Base-by-base conservation (phyloP, 1,140 invertebrate genomes). In the Scaptomyza hsui region DNA sequence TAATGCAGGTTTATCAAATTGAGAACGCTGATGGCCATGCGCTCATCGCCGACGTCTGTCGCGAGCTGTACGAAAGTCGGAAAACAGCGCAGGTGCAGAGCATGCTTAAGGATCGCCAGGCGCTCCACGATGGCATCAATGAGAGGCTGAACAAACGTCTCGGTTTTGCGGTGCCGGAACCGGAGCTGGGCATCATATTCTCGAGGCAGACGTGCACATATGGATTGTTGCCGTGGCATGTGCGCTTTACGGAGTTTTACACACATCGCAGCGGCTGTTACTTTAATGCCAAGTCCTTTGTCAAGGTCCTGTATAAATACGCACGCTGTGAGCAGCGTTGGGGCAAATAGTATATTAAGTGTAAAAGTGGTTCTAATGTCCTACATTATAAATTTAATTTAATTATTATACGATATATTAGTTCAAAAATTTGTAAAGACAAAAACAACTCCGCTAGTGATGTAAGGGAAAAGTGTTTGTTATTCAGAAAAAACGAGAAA, bases 311-410 rank as follows among this genome's bases (percentile, higher is more conserved):
- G 6, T 89, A 63, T 39, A 86, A 72, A 74, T 91, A 89, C 67
- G 88, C 90, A 39, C 78, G 85, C 15, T 90, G 88, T 57, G 90
- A 91, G 72, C 90, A 91, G 53, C 72, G 90, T n/a, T 91, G 83
- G 90, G 90, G 90, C 32, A 91, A 90, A 72, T 91, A 83, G 52
- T 48, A 3, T 10, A 18, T 39, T 44, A n/a, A 39, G 6, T 26
- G 32, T 29, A n/a, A 26, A 35, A 12, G 9, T 59, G 26, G 41
- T 39, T 48, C 29, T n/a, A 29, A 52, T 51, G 45, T 56, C 44
- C 42, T 53, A 80, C 48, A 61, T 9, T 9, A 29, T 29, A 29
- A 1, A 26, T 6, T 63, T 70, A 59, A 57, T 51, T 21, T 41
- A 41, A 47, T 16, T 63, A 67, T 26, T 10, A 37, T 64, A 56